Percentiles rank a stretch among this genome's conserved stretches.
Conservation (phyloP, 1,140 invertebrate genomes). For the Paraescarpia echinospica region DNA sequence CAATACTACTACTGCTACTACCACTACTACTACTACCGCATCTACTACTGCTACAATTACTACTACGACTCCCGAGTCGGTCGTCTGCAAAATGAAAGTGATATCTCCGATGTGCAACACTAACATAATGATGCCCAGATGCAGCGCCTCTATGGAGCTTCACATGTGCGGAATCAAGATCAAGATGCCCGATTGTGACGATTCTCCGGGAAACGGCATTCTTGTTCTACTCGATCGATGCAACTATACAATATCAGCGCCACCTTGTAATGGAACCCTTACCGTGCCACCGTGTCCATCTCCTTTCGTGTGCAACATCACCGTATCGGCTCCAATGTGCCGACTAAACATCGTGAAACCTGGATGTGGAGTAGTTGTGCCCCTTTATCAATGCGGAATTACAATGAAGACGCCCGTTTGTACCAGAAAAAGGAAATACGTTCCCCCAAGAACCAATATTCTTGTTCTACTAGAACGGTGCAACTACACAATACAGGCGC, state of each 20-base stretch:
- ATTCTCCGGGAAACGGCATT: not conserved
- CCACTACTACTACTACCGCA: not conserved
- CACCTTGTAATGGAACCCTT: not conserved
- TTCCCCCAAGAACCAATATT: not conserved
- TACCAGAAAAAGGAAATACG: not conserved
- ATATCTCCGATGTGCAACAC: not conserved
- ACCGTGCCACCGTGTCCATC: not conserved
- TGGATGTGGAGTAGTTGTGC: not conserved
- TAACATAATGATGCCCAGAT: not conserved
- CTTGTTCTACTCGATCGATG: not conserved
- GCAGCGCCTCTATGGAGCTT: not conserved
- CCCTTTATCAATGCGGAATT: not conserved
- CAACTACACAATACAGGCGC: not conserved
- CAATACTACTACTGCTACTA: not conserved
- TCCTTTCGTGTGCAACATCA: not conserved
- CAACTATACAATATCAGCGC: not conserved
- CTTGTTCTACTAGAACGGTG: not conserved
- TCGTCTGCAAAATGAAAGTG: not conserved
- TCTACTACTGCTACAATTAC: not conserved
- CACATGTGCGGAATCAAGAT: not conserved
- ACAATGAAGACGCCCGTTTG: not conserved
- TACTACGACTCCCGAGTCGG: not conserved
- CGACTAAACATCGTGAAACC: not conserved
- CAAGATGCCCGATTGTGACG: not conserved
- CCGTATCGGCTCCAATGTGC: not conserved